Conservation (phyloP, 2,113 vertebrate species). For the Hippocampus comes region DNA sequence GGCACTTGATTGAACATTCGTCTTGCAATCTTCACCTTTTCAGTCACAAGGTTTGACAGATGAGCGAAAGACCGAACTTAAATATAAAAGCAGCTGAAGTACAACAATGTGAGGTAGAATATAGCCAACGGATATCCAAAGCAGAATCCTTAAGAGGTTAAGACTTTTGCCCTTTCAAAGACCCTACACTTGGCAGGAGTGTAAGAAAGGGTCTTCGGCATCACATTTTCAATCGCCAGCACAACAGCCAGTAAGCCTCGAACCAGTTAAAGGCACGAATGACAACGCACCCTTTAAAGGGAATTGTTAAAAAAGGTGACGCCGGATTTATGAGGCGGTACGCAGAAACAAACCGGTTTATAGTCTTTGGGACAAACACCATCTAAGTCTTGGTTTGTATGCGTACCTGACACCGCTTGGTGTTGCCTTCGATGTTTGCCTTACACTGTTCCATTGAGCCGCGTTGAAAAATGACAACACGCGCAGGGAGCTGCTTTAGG, state of each 20-base stretch:
- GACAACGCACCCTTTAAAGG: slow-evolving; percentile 9
- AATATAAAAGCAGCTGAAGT: no score
- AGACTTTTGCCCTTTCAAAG: background rate
- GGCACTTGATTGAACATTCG: no score
- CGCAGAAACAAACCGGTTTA: slow-evolving; percentile 23
- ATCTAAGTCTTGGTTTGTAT: slow-evolving; percentile 25
- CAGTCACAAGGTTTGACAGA: no score
- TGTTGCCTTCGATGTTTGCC: background rate
- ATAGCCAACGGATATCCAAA: no score
- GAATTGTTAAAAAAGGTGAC: slow-evolving; percentile 51
- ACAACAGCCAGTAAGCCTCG: background rate
- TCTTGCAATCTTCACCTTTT: no score
- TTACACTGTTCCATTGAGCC: background rate
- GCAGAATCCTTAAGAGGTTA: background rate
- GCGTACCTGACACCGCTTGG: background rate
- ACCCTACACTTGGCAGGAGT: background rate
- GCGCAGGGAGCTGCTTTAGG: no score
- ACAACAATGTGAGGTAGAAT: no score
- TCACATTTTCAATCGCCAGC: background rate
- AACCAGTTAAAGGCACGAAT: slow-evolving; percentile 24
- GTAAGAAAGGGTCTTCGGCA: background rate
- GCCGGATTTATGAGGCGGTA: slow-evolving; percentile 24
- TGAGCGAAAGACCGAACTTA: no score
- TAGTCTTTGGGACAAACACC: slow-evolving; percentile 21
- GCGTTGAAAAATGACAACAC: no score